Evolutionary conservation across 2,797 vertebrate species (phyloP), one percentile per base, ranked within the genome.

Genomic region (Balearica regulorum): DNA sequence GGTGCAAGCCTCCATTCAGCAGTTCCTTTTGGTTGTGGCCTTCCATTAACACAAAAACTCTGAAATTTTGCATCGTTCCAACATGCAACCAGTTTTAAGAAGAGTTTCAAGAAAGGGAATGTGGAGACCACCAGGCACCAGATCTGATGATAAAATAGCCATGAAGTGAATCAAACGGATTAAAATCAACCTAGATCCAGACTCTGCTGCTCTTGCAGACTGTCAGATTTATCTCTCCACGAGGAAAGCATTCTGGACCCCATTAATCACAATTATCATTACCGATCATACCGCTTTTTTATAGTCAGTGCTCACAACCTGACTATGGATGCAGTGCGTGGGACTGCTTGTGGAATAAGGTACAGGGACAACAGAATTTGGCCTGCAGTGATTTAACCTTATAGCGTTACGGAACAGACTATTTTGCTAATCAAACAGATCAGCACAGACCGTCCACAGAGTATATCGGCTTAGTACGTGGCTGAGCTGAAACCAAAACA

Each of bases 281-380:
- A 20, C 26, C 6, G 1, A 33, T 11, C 4, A 1, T 9, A 31
- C 19, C 3, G 0, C 15, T 53, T 28, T 15, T 69, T 66, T 28
- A 10, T 3, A 33, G 29, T 8, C 35, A 33, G n/a, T 10, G 49
- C n/a, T 58, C 31, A 18, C 46, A 49, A 18, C 46, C 57, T 7
- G 51, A 8, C 53, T n/a, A 4, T 0, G 18, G 76, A 5, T 37
- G 25, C 26, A 48, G 22, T 0, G 19, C 25, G 3, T 1, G 11
- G 28, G 25, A 24, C 53, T 25, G 35, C 46, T 7, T 15, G 41
- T 12, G 49, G 37, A 33, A 26, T 6, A 44, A 15, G n/a, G 55
- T 4, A 7, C 14, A 28, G 21, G 43, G 65, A 54, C 20, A 22
- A 2, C 13, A 19, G 87, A 6, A 29, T 10, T 13, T 20, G 51